Conservation (phyloP, 2,888 invertebrate genomes). For the Lucinisca nassula region DNA sequence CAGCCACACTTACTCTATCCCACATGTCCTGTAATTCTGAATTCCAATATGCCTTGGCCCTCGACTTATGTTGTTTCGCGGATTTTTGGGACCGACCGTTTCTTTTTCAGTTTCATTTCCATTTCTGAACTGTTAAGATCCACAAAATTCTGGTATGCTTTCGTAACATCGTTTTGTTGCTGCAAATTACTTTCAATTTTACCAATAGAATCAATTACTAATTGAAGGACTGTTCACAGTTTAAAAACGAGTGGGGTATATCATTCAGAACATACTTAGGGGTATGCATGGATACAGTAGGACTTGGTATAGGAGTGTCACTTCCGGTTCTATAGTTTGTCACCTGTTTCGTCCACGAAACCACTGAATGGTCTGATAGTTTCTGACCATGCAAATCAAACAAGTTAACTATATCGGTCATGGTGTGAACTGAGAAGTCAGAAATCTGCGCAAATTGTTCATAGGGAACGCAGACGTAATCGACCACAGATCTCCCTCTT, state of each 20-base stretch:
- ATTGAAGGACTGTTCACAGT: not conserved
- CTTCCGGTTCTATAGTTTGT: not conserved
- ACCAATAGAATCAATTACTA: not conserved
- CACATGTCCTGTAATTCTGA: not conserved
- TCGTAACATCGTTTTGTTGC: not conserved
- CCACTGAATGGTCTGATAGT: conserved; percentile 7
- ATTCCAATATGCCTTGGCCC: not conserved
- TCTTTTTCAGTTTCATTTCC: not conserved
- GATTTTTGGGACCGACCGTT: not conserved
- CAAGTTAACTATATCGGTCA: not conserved
- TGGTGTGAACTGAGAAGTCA: not conserved
- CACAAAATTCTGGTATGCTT: not conserved
- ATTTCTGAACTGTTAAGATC: not conserved
- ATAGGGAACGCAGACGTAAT: conserved; percentile 5
- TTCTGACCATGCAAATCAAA: not conserved
- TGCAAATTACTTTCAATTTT: not conserved
- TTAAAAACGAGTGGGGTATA: not conserved
- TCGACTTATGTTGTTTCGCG: not conserved
- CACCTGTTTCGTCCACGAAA: not conserved
- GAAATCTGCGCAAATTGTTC: not conserved
- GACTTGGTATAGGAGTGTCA: too few relatives aligned
- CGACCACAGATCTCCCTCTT: conserved; percentile 8
- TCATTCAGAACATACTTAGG: not conserved
- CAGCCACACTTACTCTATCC: conserved; percentile 14
- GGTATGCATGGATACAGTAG: too few relatives aligned